Evolutionary conservation across 2,113 vertebrate species (phyloP).

Genomic region (Tychaedon coryphoeus): DNA sequence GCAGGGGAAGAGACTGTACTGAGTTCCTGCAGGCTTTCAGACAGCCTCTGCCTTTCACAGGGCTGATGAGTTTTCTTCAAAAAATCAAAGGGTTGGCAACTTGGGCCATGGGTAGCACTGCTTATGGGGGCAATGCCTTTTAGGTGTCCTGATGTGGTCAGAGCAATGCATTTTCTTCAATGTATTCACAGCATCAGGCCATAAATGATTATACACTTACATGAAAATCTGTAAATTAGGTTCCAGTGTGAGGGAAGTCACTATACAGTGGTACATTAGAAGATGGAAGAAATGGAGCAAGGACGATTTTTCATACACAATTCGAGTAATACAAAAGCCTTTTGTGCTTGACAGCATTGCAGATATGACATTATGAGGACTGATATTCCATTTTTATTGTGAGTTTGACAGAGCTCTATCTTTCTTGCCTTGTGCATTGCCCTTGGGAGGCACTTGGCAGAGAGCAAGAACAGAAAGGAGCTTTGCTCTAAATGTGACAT

Average conservation of each 20-base stretch:
- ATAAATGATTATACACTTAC: not conserved
- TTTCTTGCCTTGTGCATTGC: not conserved
- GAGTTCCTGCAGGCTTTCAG: not conserved
- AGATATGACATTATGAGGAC: not conserved
- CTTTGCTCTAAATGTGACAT: not conserved
- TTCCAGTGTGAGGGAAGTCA: not conserved
- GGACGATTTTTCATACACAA: not conserved
- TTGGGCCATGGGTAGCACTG: not conserved
- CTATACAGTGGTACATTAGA: not conserved
- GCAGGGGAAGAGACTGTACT: not conserved
- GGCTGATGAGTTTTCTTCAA: not conserved
- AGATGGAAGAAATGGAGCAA: not conserved
- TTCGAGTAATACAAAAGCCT: not conserved
- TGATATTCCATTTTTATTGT: not conserved
- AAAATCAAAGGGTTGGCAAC: not conserved
- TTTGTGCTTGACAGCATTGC: not conserved
- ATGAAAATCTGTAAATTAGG: not conserved
- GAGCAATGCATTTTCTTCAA: not conserved
- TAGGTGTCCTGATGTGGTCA: rapidly evolving
- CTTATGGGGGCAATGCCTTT: not conserved
- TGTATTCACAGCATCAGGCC: not conserved
- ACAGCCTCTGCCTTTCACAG: not conserved
- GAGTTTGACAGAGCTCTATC: not conserved
- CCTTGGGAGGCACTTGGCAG: not conserved
- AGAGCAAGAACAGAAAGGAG: not conserved